phyloP scores from a whole-genome alignment of 1,140 invertebrate genomes.

The Brevipalpus yothersi region DNA sequence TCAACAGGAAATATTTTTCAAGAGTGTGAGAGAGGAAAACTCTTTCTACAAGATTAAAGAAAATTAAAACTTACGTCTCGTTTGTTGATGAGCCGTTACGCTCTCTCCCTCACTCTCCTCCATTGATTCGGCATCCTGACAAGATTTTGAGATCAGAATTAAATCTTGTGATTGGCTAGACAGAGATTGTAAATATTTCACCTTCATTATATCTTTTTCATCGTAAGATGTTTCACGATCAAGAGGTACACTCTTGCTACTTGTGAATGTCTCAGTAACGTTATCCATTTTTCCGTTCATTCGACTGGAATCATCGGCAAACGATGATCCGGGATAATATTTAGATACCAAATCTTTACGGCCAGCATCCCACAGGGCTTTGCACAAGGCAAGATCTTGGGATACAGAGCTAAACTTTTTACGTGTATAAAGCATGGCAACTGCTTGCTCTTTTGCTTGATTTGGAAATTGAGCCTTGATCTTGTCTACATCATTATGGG shows the following conservation, averaged over 20 bases:
- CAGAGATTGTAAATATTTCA: neutral
- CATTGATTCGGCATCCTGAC: slow-evolving; percentile 35
- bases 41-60: neutral
- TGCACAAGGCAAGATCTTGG: slow-evolving; percentile 60
- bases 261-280: slow-evolving; percentile 42
- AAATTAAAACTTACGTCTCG: neutral
- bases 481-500: slow-evolving; percentile 55
- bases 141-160: neutral
- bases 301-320: slow-evolving; percentile 47
- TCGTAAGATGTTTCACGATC: slow-evolving; percentile 34
- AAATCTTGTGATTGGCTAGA: slow-evolving; percentile 1
- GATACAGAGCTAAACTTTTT: slow-evolving; percentile 33
- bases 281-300: slow-evolving; percentile 46
- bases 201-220: slow-evolving; percentile 43
- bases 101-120: slow-evolving; percentile 24
- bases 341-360: slow-evolving; percentile 74
- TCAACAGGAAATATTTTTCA: too few species aligned
- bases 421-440: slow-evolving; percentile 79
- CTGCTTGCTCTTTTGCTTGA: slow-evolving; percentile 58
- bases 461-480: slow-evolving; percentile 63
- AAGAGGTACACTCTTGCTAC: slow-evolving; percentile 26
- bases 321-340: slow-evolving; percentile 56
- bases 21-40: neutral
- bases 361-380: slow-evolving; percentile 59
- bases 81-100: slow-evolving; percentile 8